Percentiles rank a stretch among this genome's conserved stretches.
phyloP scores from a whole-genome alignment of 2,797 vertebrate genomes.

The Cirrhinus mrigala region DNA sequence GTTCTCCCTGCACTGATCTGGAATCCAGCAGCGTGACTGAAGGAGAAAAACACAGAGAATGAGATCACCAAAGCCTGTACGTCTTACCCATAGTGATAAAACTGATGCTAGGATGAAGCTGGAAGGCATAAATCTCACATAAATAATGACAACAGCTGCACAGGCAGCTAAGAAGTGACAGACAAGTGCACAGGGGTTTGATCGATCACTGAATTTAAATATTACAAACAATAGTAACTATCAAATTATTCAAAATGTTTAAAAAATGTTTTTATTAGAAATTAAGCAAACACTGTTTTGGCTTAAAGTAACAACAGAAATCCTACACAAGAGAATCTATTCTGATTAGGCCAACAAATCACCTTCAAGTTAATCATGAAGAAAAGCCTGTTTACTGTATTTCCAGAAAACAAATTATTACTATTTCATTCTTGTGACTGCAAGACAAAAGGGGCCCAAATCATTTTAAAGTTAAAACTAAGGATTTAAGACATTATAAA shows the following conservation, averaged over 20 bases:
- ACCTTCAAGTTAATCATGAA: background rate
- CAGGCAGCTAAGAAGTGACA: background rate
- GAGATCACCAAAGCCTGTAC: slow-evolving; percentile 12
- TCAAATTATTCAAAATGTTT: background rate
- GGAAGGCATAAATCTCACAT: background rate
- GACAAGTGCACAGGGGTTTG: background rate
- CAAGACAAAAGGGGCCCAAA: background rate
- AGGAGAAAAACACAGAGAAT: slow-evolving; percentile 63
- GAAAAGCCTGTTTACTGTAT: too few relatives aligned
- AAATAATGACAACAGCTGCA: slow-evolving; percentile 4
- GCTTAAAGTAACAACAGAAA: background rate
- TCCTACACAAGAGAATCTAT: background rate
- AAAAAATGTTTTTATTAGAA: background rate
- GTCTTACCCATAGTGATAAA: background rate
- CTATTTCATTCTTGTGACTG: background rate
- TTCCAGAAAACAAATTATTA: too few relatives aligned
- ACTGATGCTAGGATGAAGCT: background rate
- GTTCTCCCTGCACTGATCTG: slow-evolving; percentile 95
- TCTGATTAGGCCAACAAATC: background rate
- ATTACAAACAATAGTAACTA: background rate
- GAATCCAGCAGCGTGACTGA: slow-evolving; percentile 98
- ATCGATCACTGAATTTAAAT: background rate
- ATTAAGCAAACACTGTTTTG: background rate
- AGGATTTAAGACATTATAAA: background rate
- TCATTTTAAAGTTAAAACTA: background rate